These are phyloP conservation scores for Carcinoscorpius rotundicauda DNA, from an alignment of 1,140 invertebrate genomes.

Conservation along the genomic window DNA sequence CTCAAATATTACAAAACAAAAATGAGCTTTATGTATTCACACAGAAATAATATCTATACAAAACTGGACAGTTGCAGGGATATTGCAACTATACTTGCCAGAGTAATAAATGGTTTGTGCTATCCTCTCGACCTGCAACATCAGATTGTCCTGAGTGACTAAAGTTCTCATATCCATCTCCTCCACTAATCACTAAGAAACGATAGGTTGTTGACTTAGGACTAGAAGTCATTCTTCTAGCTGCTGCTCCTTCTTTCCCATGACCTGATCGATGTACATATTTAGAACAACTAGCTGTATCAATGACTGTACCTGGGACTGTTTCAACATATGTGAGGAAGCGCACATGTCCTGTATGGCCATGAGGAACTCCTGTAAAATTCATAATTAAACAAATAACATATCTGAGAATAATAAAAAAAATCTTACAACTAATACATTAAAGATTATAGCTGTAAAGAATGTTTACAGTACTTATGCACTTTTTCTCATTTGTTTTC, in stretches of 20 bases:
- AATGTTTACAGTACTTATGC: too few species aligned
- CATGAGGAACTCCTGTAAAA: constrained; percentile 65
- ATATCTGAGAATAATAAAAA: background rate
- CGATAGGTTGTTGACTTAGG: constrained; percentile 32
- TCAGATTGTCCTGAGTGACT: constrained; percentile 49
- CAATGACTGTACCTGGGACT: constrained; percentile 22
- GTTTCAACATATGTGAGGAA: constrained; percentile 81
- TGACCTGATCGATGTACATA: constrained; percentile 34
- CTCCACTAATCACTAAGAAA: constrained; percentile 75
- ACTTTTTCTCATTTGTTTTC: too few species aligned
- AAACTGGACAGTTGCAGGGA: too few species aligned
- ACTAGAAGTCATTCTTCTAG: constrained; percentile 30
- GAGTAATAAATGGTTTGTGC: constrained; percentile 84
- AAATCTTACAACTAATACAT: too few species aligned
- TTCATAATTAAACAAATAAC: background rate
- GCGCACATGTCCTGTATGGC: constrained; percentile 90
- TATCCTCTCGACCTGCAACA: constrained; percentile 83
- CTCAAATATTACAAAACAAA: too few species aligned
- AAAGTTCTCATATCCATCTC: constrained; percentile 94
- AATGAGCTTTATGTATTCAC: too few species aligned
- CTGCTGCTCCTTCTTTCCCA: constrained; percentile 24
- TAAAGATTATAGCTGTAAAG: too few species aligned
- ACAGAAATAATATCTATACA: too few species aligned
- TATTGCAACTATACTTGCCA: constrained; percentile 51
- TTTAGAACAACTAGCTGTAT: constrained; percentile 23